These are phyloP conservation scores for Tragelaphus eurycerus DNA, from an alignment of 2,797 vertebrate genomes.

Conservation along the genomic window DNA sequence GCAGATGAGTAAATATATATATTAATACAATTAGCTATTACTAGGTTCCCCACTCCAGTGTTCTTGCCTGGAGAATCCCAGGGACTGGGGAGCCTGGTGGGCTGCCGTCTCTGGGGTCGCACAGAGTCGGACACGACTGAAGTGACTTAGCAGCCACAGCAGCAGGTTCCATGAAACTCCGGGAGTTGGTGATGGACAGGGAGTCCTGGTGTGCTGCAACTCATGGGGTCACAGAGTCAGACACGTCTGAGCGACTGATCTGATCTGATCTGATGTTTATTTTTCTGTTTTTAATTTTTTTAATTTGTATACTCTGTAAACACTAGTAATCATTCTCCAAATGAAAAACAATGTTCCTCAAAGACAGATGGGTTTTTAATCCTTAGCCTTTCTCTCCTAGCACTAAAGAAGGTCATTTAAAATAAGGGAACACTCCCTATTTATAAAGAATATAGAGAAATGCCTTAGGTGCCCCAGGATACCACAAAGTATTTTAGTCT, in stretches of 20 bases:
- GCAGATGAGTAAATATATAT: neutral
- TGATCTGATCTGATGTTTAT: neutral
- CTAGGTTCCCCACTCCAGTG: neutral
- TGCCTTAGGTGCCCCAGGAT: neutral
- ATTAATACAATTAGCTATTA: neutral
- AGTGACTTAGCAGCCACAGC: no score
- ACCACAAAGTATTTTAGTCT: neutral
- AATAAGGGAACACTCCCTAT: neutral
- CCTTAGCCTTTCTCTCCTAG: neutral
- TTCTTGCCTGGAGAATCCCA: no score
- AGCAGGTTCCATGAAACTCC: no score
- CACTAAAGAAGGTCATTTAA: neutral
- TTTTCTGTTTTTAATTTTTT: neutral
- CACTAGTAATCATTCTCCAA: neutral
- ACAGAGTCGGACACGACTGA: no score
- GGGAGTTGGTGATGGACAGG: no score
- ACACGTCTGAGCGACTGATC: no score
- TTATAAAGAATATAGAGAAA: neutral
- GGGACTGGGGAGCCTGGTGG: no score
- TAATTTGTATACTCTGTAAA: neutral
- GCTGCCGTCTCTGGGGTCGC: no score
- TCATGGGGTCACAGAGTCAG: no score
- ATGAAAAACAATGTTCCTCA: neutral
- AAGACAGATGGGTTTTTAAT: neutral
- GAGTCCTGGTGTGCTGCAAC: no score